Base-by-base conservation (phyloP, 2,888 invertebrate species). In the Gortyna flavago region DNA sequence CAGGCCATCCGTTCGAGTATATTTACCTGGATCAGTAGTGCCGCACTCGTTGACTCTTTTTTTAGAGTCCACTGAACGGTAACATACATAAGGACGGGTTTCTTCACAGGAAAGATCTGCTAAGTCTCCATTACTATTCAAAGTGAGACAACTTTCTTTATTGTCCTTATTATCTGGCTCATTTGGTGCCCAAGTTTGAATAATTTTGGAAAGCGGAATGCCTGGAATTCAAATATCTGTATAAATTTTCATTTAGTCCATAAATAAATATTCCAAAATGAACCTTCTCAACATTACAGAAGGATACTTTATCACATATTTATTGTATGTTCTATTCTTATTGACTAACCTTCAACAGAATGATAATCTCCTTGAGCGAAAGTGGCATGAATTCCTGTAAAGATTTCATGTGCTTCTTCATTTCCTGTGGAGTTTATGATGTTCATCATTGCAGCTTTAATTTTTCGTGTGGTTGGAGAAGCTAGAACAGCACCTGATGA, bases 91-190 rank as follows among this genome's bases (percentile, higher is more conserved):
- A 0, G 87, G 79, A n/a, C 75, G 76, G 2, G 83, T 51, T 2
- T 67, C 65, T 2, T 51, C 29, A 73, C 89, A 89, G 7, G 64
- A 44, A 16, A 74, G 41, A 66, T 89, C 89, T 35, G 72, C 74
- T 69, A 81, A 57, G 2, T 83, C 67, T 65, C 80, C 89, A 68
- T 73, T 9, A 62, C 5, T 35, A 73, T 85, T 77, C 25, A 90
- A 72, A 9, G 75, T 80, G 21, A 90, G 80, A 59, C 89, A 89
- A 9, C 71, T 81, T 80, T 90, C 89, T 5, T 78, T 65, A 25
- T 87, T 82, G 0, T 62, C 16, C 7, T 35, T 72, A 68, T 89
- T 90, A 35, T 89, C 62, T 3, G 89, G 89, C n/a, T 90, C 85
- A 25, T 78, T 76, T 1, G 68, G 48, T 0, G 80, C 79, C 89